Conservation (phyloP, 2,888 invertebrate species). For the Euphydryas editha region DNA sequence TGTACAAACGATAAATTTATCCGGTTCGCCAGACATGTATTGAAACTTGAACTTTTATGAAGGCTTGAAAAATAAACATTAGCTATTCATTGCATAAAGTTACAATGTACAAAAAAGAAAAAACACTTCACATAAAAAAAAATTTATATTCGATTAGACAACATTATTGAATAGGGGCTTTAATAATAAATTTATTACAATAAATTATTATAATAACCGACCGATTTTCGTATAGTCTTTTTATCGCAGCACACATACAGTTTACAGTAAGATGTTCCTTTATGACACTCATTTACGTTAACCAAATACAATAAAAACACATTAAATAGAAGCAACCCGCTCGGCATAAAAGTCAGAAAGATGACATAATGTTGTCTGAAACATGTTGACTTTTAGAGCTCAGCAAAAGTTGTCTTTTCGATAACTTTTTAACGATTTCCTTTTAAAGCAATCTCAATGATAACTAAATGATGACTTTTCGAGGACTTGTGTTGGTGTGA, state of each 20-base stretch:
- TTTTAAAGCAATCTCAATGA: no score
- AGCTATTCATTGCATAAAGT: slow-evolving; percentile 38
- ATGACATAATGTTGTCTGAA: no score
- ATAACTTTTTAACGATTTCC: no score
- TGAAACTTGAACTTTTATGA: slow-evolving; percentile 44
- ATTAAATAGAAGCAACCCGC: no score
- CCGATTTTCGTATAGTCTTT: background rate
- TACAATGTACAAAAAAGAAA: slow-evolving; percentile 19
- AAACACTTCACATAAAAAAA: slow-evolving; percentile 1
- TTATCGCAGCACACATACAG: background rate
- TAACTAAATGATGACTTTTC: no score
- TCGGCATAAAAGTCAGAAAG: no score
- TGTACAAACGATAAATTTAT: slow-evolving; percentile 45
- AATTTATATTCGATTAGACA: background rate
- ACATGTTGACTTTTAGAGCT: no score
- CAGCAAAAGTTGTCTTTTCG: no score
- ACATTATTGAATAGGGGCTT: background rate
- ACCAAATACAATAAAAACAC: no score
- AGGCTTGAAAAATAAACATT: slow-evolving; percentile 39
- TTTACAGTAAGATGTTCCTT: background rate
- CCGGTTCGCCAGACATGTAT: slow-evolving; percentile 44
- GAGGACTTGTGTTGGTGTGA: no score
- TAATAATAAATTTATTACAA: background rate
- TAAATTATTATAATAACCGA: background rate
- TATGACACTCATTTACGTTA: background rate